Base-by-base conservation (phyloP, 1,140 invertebrate genomes). In the Drosophila bifasciata region DNA sequence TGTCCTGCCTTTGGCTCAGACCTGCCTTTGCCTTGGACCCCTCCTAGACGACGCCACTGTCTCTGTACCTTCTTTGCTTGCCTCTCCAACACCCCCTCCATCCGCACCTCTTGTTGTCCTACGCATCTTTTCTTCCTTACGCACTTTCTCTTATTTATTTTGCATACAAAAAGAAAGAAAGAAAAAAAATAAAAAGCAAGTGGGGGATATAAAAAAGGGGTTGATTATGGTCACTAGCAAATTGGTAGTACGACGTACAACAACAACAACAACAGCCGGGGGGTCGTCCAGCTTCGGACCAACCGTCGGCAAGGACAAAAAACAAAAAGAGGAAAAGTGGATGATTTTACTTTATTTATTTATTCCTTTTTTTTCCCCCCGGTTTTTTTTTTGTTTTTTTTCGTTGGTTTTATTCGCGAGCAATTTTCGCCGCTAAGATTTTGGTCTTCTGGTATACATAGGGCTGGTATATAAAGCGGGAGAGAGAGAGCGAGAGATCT, bases 141-240 rank as follows among this genome's bases (percentile, higher is more conserved):
- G 75, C 79, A 83, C 76, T 76, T 81, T 69, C 53, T 19, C 39
- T 51, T 59, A 70, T 70, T 64, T 66, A 58, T 71, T 84, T 79
- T 85, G 78, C 78, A 81, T 81, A 79, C 41, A 44, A 16, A 44
- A 61, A 41, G 8, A 56, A 28, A 25, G 40, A 45, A 60, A 63
- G 28, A 71, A 25, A 39, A 63, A 44, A 48, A 48, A 36, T 43
- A 41, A 53, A 45, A 40, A 25, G 9, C 6, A n/a, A 44, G 25
- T 15, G 15, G 52, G 41, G 21, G 32, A 60, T 41, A 70, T 64
- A 67, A 57, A 79, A 86, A 86, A 86, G 83, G 83, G 83, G 83
- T 86, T 86, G 83, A 86, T 86, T 88, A 86, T 86, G 83, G 83
- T 86, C 83, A 86, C 77, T 86, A 86, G 80, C 72, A 85, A 85